Evolutionary conservation across 1,140 invertebrate species (phyloP).

Genomic region (Drosophila chauvacae): DNA sequence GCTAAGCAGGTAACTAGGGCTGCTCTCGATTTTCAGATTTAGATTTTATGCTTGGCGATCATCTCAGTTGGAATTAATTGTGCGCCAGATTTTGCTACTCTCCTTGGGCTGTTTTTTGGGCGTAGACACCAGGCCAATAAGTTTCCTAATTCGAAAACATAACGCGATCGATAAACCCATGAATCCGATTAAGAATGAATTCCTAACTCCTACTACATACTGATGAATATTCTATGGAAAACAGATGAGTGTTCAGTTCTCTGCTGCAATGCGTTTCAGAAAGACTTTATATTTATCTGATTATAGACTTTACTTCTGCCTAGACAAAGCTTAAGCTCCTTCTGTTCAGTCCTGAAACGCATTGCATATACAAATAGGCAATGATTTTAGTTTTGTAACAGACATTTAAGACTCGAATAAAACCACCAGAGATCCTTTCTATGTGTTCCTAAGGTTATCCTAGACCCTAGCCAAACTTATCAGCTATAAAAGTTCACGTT

Average conservation of each 20-base stretch:
- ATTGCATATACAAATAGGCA: neutral
- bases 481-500: conserved; percentile 69
- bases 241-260: conserved; percentile 2
- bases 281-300: neutral
- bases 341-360: conserved; percentile 1
- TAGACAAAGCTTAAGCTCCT: neutral
- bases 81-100: conserved; percentile 32
- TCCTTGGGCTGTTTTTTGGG: neutral
- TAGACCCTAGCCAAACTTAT: conserved; percentile 40
- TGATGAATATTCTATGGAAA: conserved; percentile 16
- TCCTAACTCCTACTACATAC: conserved; percentile 4
- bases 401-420: conserved; percentile 19
- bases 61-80: conserved; percentile 58
- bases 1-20: conserved; percentile 80
- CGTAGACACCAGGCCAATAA: conserved; percentile 2
- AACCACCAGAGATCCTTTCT: conserved; percentile 60
- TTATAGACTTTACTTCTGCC: neutral
- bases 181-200: neutral
- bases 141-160: conserved; percentile 13
- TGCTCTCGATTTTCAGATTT: conserved; percentile 77
- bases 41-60: conserved; percentile 81
- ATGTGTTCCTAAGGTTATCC: conserved; percentile 20
- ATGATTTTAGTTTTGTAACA: conserved; percentile 2
- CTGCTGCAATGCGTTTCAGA: conserved; percentile 15
- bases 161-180: conserved; percentile 13